phyloP scores from a whole-genome alignment of 1,140 invertebrate species.

The Phortica variegata region DNA sequence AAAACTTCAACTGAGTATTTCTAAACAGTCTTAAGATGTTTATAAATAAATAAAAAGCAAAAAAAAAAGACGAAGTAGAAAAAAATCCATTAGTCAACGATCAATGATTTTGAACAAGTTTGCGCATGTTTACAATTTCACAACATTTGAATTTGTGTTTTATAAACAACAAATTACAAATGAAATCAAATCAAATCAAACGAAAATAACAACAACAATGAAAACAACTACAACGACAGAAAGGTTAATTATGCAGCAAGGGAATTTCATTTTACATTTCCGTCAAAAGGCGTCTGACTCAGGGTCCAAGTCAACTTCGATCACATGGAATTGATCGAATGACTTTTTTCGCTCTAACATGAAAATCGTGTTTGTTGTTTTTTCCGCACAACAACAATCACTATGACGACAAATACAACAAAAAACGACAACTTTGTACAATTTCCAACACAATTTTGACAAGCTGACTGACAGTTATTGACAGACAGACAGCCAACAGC shows the following conservation, averaged over 20 bases:
- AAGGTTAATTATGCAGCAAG: slow-evolving; percentile 46
- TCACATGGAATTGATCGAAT: slow-evolving; percentile 9
- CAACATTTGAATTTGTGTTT: background rate
- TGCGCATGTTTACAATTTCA: slow-evolving; percentile 45
- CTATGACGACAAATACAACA: no score
- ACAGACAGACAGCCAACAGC: slow-evolving; percentile 30
- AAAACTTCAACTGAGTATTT: no score
- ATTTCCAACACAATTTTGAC: slow-evolving; percentile 51
- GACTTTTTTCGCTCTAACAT: slow-evolving; percentile 31
- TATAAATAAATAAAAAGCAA: no score
- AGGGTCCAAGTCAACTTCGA: background rate
- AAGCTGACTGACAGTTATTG: slow-evolving; percentile 54
- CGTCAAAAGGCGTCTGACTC: background rate
- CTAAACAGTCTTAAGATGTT: no score
- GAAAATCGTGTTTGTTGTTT: slow-evolving; percentile 48
- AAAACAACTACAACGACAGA: slow-evolving; percentile 12
- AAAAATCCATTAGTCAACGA: background rate
- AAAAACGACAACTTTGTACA: no score
- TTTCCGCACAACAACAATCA: slow-evolving; percentile 32
- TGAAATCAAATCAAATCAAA: slow-evolving; percentile 21
- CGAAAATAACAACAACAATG: slow-evolving; percentile 4
- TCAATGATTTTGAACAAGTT: slow-evolving; percentile 7
- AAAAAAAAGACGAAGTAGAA: slow-evolving; percentile 1
- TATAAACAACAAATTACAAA: slow-evolving; percentile 48
- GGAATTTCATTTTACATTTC: background rate